Evolutionary conservation across 2,113 vertebrate genomes (phyloP), one percentile per base, ranked within the genome.

Genomic region (Scomber colias): DNA sequence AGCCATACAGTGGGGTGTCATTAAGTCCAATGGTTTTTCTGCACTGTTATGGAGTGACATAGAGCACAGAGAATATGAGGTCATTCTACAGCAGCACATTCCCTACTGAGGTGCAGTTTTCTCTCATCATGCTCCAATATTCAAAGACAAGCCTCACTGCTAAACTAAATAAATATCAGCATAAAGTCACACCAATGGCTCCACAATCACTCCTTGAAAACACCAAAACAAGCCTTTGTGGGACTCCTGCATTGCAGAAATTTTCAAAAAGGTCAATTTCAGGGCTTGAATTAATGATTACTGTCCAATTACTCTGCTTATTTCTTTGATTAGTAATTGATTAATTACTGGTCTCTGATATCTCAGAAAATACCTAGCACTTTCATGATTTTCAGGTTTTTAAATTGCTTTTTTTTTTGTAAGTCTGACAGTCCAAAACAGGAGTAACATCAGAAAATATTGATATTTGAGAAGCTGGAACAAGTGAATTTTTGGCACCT

Each of bases 1-100:
- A 74, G 59, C 27, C 16, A 53, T 68, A 19, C 51, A 69, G 15
- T 30, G 35, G 64, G 24, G 51, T 64, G 55, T 71, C 70, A 63
- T 31, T 56, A 66, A 71, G 55, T 44, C 53, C 24, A 57, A 50
- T 11, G 40, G 30, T 55, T 15, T 1, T 53, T 79, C 55, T 7
- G 49, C 53, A 71, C 15, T 17, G 44, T 60, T 53, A 5, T 19
- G 11, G 44, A 70, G 30, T 51, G 75, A 67, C 46, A 71, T 55
- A 19, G 17, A 35, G 31, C 9, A 40, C 35, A 31, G 53, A 14
- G 66, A 35, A 61, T 54, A 56, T 51, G 17, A 35, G 16, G 50
- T 63, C 19, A 31, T 64, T 49, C 19, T 21, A 27, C 16, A 62
- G 14, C 56, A 63, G 46, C 24, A 17, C 6, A 17, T 63, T 31